Evolutionary conservation across 2,113 vertebrate genomes (phyloP), one percentile per base, ranked within the genome.

Genomic region (Nibea albiflora): DNA sequence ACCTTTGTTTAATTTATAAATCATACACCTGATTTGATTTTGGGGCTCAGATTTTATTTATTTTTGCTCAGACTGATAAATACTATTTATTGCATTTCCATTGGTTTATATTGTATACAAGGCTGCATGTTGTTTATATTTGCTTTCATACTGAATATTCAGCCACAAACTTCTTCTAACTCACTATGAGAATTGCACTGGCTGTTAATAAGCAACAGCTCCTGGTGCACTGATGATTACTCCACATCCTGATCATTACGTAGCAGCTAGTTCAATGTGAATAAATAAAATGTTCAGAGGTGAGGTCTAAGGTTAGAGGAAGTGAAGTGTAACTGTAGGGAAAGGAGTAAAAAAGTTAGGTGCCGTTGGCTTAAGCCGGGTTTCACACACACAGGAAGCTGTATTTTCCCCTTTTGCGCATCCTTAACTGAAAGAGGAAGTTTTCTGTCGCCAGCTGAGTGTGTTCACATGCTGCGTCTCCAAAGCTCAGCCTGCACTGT

Each of bases 351-450:
- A 39, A 26, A 22, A 9, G 19, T 28, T 56, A 81, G 58, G 42
- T 73, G 76, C 7, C 31, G 24, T 54, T 11, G 12, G 11, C 19
- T 24, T 58, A 49, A 5, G 22, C 6, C 0, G 3, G 10, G 11
- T 78, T 77, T 80, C 42, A 63, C 26, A 0, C 69, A 46, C 8
- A 80, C 79, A 88, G 89, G 88, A 91, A 90, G 84, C 57, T 49
- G 67, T 70, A 47, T 83, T 83, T 86, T 85, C 54, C 72, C 4
- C 78, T 89, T 88, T 80, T 84, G 74, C 12, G 35, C 61, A 60
- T 79, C 46, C 15, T 72, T 20, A 24, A 76, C 3, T 71, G 88
- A 93, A 92, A 92, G 88, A 91, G 93, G 94, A 94, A 94, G 92
- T 82, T 80, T 80, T 84, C 3, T 57, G 24, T 47, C 7, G 1